Conservation (phyloP, 2,888 invertebrate species). For the Acleris laterana region DNA sequence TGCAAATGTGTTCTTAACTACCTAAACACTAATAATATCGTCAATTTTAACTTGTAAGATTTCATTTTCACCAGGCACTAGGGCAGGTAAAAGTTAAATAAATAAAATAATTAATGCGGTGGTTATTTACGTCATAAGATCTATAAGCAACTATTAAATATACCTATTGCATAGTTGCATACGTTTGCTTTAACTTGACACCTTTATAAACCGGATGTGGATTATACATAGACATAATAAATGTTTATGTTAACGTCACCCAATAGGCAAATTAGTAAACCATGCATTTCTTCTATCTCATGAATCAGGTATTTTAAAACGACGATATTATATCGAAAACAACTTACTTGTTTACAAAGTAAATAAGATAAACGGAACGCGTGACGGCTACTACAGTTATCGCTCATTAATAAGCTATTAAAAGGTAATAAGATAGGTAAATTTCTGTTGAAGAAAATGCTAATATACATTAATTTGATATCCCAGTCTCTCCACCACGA, state of each 20-base stretch:
- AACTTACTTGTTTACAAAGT: no score
- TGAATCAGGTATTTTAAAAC: neutral
- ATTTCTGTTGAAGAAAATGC: neutral
- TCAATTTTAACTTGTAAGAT: no score
- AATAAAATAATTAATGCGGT: no score
- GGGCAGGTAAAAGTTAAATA: no score
- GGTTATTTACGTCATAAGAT: neutral
- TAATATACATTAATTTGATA: constrained; percentile 2
- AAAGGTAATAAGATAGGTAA: neutral
- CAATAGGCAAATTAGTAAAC: no score
- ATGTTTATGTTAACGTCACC: no score
- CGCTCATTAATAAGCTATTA: constrained; percentile 1
- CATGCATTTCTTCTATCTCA: neutral
- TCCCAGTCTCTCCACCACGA: neutral
- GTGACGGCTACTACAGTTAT: neutral
- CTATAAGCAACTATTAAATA: neutral
- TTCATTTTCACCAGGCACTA: no score
- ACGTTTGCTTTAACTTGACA: neutral
- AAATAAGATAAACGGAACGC: neutral
- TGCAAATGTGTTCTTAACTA: no score
- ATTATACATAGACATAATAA: neutral
- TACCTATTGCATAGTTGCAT: neutral
- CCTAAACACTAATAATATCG: no score
- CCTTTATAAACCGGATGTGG: neutral
- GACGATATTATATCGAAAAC: neutral